Conservation (phyloP, 2,113 vertebrate genomes). For the Eulemur rufifrons region DNA sequence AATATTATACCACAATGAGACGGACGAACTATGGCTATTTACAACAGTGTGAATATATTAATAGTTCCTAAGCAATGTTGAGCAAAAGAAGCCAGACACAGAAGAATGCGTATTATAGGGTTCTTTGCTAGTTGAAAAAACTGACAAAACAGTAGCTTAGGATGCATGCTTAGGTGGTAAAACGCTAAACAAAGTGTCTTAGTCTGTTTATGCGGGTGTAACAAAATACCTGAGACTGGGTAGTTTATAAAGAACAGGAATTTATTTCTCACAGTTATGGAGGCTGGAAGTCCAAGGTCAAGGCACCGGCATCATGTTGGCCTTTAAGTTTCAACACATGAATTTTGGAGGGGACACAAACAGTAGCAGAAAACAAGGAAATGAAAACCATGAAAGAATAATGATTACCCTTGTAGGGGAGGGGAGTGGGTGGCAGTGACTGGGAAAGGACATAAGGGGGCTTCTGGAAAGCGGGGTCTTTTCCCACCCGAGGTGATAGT, state of each 20-base stretch:
- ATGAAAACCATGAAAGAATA: background rate
- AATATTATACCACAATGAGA: fast-evolving
- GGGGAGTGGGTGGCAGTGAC: fast-evolving
- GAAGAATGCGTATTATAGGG: fast-evolving
- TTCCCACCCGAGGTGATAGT: background rate
- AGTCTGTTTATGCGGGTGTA: background rate
- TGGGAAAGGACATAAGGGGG: background rate
- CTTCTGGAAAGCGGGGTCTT: background rate
- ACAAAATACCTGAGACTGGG: background rate
- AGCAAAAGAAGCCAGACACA: background rate
- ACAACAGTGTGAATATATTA: background rate
- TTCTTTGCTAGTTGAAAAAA: background rate
- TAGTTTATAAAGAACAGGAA: background rate
- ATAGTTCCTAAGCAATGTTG: too few relatives aligned
- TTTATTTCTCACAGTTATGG: background rate
- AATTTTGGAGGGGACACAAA: background rate
- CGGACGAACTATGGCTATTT: background rate
- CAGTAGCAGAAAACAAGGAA: background rate
- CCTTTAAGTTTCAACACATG: background rate
- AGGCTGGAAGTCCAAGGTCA: background rate
- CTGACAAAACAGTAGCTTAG: background rate
- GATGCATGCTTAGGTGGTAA: too few relatives aligned
- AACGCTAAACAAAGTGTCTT: background rate
- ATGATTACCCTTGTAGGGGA: background rate
- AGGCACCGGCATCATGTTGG: background rate